Evolutionary conservation across 53 echinoderm and acorn worm genomes (phyloP).

Genomic region (Henricia sp.): DNA sequence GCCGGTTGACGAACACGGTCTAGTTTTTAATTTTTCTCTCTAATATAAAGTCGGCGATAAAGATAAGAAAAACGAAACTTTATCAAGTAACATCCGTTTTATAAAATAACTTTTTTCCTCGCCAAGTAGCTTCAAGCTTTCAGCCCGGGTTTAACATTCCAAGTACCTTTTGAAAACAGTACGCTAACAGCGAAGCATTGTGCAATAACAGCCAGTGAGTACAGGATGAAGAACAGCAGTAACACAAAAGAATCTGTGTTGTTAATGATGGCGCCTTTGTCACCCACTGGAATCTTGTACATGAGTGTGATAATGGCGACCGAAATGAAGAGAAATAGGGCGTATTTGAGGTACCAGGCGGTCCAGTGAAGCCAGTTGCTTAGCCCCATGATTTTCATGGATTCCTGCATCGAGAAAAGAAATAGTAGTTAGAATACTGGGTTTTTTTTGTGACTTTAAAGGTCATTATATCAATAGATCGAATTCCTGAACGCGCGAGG

Average conservation of each 20-base stretch:
- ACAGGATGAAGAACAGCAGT: slow-evolving; percentile 85
- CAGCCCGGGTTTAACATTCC: too few species aligned
- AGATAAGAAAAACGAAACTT: too few species aligned
- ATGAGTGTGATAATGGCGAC: slow-evolving; percentile 85
- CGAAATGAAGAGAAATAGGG: slow-evolving; percentile 80
- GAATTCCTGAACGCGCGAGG: too few species aligned
- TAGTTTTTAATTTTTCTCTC: too few species aligned
- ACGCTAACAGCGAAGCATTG: slow-evolving; percentile 88
- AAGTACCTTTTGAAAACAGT: slow-evolving; percentile 87
- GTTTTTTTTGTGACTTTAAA: too few species aligned
- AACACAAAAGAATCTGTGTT: slow-evolving; percentile 70
- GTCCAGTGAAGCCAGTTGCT: slow-evolving; percentile 97
- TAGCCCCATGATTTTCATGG: slow-evolving; percentile 99
- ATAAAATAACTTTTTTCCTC: too few species aligned
- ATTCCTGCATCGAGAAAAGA: slow-evolving; percentile 67
- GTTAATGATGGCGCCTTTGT: slow-evolving; percentile 83
- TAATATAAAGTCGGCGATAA: too few species aligned
- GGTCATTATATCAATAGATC: too few species aligned
- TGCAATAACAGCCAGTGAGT: slow-evolving; percentile 82
- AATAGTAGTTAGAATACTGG: neutral
- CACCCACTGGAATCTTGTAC: slow-evolving; percentile 77
- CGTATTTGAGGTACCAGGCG: slow-evolving; percentile 93
- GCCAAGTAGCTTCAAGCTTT: too few species aligned
- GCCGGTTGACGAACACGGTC: too few species aligned
- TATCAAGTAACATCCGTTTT: too few species aligned